These are phyloP conservation scores for Cyanoramphus novaezelandiae DNA, from an alignment of 2,113 vertebrate species.

Conservation along the genomic window DNA sequence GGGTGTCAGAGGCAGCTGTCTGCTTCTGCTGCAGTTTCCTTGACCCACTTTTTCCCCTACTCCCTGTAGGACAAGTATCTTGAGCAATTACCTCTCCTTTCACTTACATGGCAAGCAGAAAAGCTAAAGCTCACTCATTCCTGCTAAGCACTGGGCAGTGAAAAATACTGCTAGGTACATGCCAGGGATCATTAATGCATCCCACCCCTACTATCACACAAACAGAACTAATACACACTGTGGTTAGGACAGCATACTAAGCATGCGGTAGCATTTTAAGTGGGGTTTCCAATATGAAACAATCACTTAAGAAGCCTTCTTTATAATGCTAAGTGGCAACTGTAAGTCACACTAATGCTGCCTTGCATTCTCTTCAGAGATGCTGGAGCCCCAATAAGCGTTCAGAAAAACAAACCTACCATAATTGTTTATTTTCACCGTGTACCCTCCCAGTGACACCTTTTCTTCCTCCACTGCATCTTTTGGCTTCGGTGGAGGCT, in stretches of 20 bases:
- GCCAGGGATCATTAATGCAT: no score
- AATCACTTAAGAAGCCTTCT: background rate
- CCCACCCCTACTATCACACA: background rate
- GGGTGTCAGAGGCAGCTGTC: background rate
- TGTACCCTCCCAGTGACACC: slow-evolving; percentile 77
- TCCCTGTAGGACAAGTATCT: background rate
- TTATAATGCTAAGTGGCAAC: background rate
- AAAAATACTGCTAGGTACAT: background rate
- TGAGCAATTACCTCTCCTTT: slow-evolving; percentile 38
- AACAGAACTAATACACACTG: fast-evolving
- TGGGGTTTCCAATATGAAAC: background rate
- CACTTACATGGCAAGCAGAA: background rate
- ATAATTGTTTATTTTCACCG: slow-evolving; percentile 94
- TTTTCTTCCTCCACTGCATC: slow-evolving; percentile 75
- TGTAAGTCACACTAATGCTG: background rate
- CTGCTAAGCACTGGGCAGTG: background rate
- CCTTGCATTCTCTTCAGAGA: background rate
- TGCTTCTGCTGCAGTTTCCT: background rate
- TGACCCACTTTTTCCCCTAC: slow-evolving; percentile 10
- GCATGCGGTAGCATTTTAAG: fast-evolving
- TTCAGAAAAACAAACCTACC: slow-evolving; percentile 72
- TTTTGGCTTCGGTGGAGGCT: slow-evolving; percentile 78
- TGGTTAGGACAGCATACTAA: fast-evolving
- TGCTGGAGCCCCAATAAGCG: fast-evolving
- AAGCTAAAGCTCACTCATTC: background rate